phyloP scores from a whole-genome alignment of 2,113 vertebrate species.

The Bambusicola thoracicus region DNA sequence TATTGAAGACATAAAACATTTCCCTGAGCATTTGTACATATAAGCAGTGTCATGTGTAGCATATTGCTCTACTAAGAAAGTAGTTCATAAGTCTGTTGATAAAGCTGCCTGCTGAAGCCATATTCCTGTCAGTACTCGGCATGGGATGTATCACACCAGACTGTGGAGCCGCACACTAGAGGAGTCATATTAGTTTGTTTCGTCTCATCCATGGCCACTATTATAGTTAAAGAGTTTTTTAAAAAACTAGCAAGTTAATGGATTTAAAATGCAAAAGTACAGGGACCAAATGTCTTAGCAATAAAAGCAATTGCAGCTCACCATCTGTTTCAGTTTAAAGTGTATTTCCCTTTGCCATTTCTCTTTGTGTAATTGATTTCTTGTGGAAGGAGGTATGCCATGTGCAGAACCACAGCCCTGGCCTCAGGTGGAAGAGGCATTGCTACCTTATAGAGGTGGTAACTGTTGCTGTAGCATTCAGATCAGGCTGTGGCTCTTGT shows the following conservation, averaged over 20 bases:
- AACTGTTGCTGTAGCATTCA: neutral
- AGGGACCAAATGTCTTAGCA: neutral
- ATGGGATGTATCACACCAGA: neutral
- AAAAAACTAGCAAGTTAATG: neutral
- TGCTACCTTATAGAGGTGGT: neutral
- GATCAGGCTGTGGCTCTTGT: neutral
- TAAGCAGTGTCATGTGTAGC: neutral
- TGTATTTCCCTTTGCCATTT: neutral
- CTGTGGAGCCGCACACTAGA: neutral
- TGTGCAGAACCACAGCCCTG: neutral
- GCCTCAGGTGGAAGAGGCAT: neutral
- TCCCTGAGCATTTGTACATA: neutral
- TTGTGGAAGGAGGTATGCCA: fast-evolving
- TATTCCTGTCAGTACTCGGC: neutral
- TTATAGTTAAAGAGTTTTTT: neutral
- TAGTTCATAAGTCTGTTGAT: neutral
- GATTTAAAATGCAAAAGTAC: neutral
- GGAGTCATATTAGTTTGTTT: neutral
- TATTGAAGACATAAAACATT: neutral
- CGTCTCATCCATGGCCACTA: neutral
- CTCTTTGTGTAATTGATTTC: neutral
- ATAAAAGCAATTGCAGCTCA: neutral
- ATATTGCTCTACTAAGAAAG: neutral
- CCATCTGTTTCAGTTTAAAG: neutral
- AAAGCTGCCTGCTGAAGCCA: neutral